Evolutionary conservation across 2,797 vertebrate species (phyloP).

Genomic region (Malacoraja senta): DNA sequence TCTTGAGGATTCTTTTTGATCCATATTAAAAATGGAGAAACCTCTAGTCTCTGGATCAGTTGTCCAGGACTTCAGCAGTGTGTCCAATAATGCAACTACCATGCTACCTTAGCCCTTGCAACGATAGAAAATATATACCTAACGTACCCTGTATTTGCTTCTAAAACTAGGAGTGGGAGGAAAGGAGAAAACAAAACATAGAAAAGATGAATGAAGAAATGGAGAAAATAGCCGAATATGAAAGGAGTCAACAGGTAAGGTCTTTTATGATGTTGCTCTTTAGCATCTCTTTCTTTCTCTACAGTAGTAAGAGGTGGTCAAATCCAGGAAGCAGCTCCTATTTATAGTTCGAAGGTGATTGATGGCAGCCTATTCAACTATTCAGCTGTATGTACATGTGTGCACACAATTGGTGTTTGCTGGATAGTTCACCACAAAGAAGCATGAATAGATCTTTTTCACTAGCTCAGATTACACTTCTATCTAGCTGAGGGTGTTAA

Average conservation of each 20-base stretch:
- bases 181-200: constrained; percentile 80
- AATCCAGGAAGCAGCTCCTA: not conserved
- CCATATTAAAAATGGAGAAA: too few relatives aligned
- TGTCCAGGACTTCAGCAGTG: too few relatives aligned
- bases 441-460: not conserved
- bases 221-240: constrained; percentile 85
- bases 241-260: constrained; percentile 74
- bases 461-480: not conserved
- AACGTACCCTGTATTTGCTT: not conserved
- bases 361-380: not conserved
- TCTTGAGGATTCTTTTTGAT: too few relatives aligned
- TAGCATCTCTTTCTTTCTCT: not conserved
- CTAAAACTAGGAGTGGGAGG: constrained; percentile 75
- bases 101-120: too few relatives aligned
- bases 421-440: not conserved
- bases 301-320: not conserved
- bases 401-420: not conserved
- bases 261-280: not conserved
- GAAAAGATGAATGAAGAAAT: constrained; percentile 93
- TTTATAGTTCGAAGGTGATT: not conserved
- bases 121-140: not conserved
- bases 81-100: too few relatives aligned
- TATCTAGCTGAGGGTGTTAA: too few relatives aligned
- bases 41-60: too few relatives aligned
- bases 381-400: not conserved